Base-by-base conservation (phyloP, 2,888 invertebrate genomes). In the Caenorhabditis parvicauda region DNA sequence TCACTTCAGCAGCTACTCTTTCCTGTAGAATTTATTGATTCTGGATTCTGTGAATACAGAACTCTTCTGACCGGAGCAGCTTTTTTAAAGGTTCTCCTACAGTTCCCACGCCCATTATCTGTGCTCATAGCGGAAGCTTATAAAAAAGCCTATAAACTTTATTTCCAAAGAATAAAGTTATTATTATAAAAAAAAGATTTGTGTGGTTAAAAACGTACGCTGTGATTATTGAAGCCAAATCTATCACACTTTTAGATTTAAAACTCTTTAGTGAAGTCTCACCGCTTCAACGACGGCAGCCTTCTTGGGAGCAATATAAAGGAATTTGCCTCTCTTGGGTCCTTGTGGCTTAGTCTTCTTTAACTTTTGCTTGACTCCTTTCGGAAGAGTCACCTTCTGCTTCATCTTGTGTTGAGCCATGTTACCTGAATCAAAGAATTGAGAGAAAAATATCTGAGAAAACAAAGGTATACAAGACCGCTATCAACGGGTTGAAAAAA, bases 281-380 rank as follows among this genome's bases (percentile, higher is more conserved):
- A 66, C 72, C 54, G 69, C 52, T 39, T 67, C 54, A 43, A 74
- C 66, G 38, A 73, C 65, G 7, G 57, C 49, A 27, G 66, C 52
- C 41, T 70, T 76, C 53, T 77, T 77, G 3, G 78, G 69, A 2
- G 73, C 64, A 32, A 75, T 70, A 19, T 69, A 55, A 1, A 70
- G 41, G 35, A 56, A 61, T n/a, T 74, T 74, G 35, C 72, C 69
- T 37, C 64, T 58, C 47, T 64, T 64, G 17, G 66, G 69, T 32
- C 53, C 61, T 9, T 52, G 58, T 29, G 42, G 38, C 58, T 69
- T 66, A 21, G 41, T 54, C 49, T 70, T 70, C 50, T 66, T 73
- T 35, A 63, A 54, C 50, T 76, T 75, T 24, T 63, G 59, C 51
- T 72, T 76, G 38, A 66, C 72, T 5, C 75, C 75, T 32, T 69